Evolutionary conservation across 2,797 vertebrate genomes (phyloP).

Genomic region (Petrocephalus schoutedeni): DNA sequence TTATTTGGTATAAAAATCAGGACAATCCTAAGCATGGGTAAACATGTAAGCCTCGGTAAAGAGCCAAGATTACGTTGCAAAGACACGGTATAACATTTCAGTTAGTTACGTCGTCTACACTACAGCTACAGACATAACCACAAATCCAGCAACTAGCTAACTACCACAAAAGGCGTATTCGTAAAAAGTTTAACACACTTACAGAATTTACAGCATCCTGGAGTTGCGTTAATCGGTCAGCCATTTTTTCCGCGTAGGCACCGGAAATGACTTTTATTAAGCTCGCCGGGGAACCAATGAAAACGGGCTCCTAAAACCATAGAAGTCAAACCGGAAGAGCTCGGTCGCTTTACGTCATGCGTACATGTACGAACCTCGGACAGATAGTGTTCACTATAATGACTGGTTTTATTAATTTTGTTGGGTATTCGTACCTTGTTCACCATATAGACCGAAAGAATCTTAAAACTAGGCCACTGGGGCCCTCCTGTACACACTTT

Average conservation of each 20-base stretch:
- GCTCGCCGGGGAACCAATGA: conserved; percentile 11
- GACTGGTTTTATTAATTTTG: not conserved
- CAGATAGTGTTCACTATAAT: not conserved
- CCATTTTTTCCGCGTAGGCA: conserved; percentile 62
- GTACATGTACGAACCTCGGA: not conserved
- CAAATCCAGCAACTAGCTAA: not conserved
- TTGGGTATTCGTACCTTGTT: not conserved
- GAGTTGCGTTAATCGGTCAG: conserved; percentile 86
- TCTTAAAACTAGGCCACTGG: not conserved
- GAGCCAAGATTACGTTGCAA: not conserved
- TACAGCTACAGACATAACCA: not conserved
- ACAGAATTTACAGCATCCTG: conserved; percentile 96
- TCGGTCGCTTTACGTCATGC: not conserved
- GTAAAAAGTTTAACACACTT: conserved; percentile 34
- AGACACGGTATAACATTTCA: not conserved
- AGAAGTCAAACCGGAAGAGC: not conserved
- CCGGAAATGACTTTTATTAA: not conserved
- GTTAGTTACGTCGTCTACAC: not conserved
- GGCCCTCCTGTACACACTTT: not conserved
- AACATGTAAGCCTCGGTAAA: not conserved
- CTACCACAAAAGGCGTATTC: not conserved
- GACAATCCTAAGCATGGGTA: not conserved
- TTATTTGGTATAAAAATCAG: not conserved
- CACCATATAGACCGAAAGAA: not conserved
- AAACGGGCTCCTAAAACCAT: not conserved